Evolutionary conservation across 2,888 invertebrate genomes (phyloP).

Genomic region (Yponomeuta sedellus): DNA sequence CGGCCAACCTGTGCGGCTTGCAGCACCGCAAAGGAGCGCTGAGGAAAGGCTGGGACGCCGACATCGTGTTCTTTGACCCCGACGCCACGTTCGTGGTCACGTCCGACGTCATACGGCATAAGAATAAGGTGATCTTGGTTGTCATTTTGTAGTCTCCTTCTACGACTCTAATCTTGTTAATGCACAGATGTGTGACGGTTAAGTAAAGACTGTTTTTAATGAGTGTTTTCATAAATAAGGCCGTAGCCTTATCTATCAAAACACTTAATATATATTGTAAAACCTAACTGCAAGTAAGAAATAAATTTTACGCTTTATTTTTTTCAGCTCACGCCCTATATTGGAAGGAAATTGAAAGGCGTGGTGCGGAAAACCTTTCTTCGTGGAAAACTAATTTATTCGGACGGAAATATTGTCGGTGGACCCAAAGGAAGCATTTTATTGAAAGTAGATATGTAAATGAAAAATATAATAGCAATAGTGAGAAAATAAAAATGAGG

Average conservation of each 20-base stretch:
- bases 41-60: slow-evolving; percentile 80
- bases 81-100: slow-evolving; percentile 76
- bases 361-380: slow-evolving; percentile 80
- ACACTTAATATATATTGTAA: too few relatives aligned
- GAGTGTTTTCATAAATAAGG: too few relatives aligned
- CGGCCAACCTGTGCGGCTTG: slow-evolving; percentile 79
- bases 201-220: too few relatives aligned
- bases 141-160: background rate
- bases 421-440: slow-evolving; percentile 66
- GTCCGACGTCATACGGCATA: slow-evolving; percentile 77
- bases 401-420: slow-evolving; percentile 49
- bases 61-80: slow-evolving; percentile 83
- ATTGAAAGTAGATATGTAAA: slow-evolving; percentile 30
- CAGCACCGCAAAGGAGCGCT: slow-evolving; percentile 78
- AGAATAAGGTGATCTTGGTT: slow-evolving; percentile 79
- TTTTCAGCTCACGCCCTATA: slow-evolving; percentile 80
- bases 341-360: slow-evolving; percentile 76
- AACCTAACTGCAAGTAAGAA: too few relatives aligned
- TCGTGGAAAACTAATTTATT: slow-evolving; percentile 78
- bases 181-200: too few relatives aligned
- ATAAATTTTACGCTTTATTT: slow-evolving; percentile 15
- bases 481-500: background rate
- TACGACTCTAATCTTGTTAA: background rate
- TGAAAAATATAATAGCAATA: background rate
- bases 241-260: too few relatives aligned